Conservation (phyloP, 1,140 invertebrate species). For the Gryllus bimaculatus region DNA sequence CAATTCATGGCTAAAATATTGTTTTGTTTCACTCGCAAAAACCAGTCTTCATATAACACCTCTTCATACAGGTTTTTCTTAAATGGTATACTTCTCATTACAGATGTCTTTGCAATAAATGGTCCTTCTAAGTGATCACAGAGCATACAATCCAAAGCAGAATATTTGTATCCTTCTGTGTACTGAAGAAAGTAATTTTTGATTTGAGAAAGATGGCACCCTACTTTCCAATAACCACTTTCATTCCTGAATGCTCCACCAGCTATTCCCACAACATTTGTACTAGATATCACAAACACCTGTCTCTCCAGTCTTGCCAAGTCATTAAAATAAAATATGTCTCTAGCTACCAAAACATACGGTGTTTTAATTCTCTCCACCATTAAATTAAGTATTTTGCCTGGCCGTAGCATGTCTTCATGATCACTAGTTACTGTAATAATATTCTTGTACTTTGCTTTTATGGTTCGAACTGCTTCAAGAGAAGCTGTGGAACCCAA, state of each 20-base stretch:
- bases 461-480: not conserved
- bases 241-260: slow-evolving; percentile 27
- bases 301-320: slow-evolving; percentile 28
- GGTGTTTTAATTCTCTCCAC: slow-evolving; percentile 26
- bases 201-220: slow-evolving; percentile 29
- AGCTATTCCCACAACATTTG: slow-evolving; percentile 23
- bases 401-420: slow-evolving; percentile 3
- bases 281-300: slow-evolving; percentile 26
- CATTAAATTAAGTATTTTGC: slow-evolving; percentile 25
- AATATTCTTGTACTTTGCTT: not conserved
- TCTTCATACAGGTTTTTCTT: slow-evolving; percentile 21
- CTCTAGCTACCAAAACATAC: slow-evolving; percentile 29
- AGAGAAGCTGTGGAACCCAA: slow-evolving; percentile 9
- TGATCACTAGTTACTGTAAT: not conserved
- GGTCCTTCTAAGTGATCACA: slow-evolving; percentile 31
- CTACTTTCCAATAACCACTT: slow-evolving; percentile 30
- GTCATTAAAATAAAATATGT: slow-evolving; percentile 25
- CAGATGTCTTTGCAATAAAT: slow-evolving; percentile 26
- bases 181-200: slow-evolving; percentile 28
- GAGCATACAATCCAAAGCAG: slow-evolving; percentile 30
- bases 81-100: slow-evolving; percentile 23
- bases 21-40: slow-evolving; percentile 25
- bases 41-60: slow-evolving; percentile 29
- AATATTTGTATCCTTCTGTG: slow-evolving; percentile 29
- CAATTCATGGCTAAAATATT: slow-evolving; percentile 25